phyloP scores from a whole-genome alignment of 2,797 vertebrate genomes.

The Saxicola maurus region DNA sequence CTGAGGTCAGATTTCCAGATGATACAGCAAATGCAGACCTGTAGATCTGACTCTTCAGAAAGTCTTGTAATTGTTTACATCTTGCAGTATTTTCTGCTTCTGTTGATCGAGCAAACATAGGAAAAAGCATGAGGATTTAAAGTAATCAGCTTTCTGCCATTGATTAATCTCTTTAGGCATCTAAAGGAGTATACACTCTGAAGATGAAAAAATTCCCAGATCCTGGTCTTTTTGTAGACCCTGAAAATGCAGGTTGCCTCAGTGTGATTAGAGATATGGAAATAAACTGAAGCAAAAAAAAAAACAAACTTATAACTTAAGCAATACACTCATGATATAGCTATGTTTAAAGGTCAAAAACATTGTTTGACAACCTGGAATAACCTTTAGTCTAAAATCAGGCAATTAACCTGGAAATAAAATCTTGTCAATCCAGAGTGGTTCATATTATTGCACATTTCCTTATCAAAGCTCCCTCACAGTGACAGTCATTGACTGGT shows the following conservation, averaged over 20 bases:
- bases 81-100: background rate
- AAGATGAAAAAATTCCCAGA: background rate
- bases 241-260: background rate
- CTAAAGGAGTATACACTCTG: background rate
- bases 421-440: background rate
- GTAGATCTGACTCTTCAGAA: background rate
- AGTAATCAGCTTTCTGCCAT: background rate
- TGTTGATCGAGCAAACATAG: background rate
- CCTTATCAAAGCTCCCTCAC: background rate
- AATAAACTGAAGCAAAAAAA: background rate
- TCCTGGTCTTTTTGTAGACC: background rate
- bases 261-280: background rate
- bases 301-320: background rate
- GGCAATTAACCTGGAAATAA: background rate
- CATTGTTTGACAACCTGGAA: background rate
- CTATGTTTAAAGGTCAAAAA: background rate
- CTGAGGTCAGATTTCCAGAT: background rate
- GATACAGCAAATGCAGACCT: background rate
- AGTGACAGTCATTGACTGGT: background rate
- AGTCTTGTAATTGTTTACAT: background rate
- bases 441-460: background rate
- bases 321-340: background rate
- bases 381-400: background rate
- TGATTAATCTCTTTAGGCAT: background rate
- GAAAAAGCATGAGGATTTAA: background rate